phyloP scores from a whole-genome alignment of 1,140 invertebrate genomes.

The Euura lappo region DNA sequence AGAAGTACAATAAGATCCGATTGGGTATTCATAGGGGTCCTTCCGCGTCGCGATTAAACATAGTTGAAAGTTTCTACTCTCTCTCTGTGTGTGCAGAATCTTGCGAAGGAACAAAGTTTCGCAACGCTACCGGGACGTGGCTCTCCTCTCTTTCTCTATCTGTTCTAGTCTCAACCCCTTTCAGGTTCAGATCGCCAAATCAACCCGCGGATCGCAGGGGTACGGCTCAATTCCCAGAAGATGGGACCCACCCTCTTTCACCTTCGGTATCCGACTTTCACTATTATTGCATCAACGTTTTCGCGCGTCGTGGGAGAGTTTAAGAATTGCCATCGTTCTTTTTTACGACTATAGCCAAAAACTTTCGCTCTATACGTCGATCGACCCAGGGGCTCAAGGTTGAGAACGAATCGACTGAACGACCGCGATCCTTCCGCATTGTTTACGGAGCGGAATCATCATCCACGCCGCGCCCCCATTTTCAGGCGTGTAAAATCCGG shows the following conservation, averaged over 20 bases:
- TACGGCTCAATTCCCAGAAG: not conserved
- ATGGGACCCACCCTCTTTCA: too few species aligned
- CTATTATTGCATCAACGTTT: not conserved
- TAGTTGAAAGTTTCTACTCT: not conserved
- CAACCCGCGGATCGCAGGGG: not conserved
- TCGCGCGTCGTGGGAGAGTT: not conserved
- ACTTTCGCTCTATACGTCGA: not conserved
- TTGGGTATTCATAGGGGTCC: conserved; percentile 6
- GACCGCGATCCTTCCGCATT: not conserved
- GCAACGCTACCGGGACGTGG: too few species aligned
- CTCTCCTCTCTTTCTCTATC: too few species aligned
- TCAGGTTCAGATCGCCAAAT: too few species aligned
- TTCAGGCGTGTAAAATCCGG: too few species aligned
- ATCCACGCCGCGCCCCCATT: not conserved
- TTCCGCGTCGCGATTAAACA: not conserved
- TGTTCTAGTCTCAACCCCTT: too few species aligned
- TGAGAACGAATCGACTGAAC: too few species aligned
- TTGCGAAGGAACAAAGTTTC: not conserved
- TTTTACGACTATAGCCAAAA: not conserved
- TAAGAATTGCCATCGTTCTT: not conserved
- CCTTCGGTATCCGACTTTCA: too few species aligned
- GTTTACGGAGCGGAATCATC: not conserved
- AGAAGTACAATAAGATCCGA: not conserved
- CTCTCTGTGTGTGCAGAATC: not conserved
- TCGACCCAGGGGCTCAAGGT: not conserved